A percentile compares a stretch with the other conserved stretches of the same genome.
Evolutionary conservation across 2,888 invertebrate genomes (phyloP).

Genomic region (Eupithecia subfuscata): DNA sequence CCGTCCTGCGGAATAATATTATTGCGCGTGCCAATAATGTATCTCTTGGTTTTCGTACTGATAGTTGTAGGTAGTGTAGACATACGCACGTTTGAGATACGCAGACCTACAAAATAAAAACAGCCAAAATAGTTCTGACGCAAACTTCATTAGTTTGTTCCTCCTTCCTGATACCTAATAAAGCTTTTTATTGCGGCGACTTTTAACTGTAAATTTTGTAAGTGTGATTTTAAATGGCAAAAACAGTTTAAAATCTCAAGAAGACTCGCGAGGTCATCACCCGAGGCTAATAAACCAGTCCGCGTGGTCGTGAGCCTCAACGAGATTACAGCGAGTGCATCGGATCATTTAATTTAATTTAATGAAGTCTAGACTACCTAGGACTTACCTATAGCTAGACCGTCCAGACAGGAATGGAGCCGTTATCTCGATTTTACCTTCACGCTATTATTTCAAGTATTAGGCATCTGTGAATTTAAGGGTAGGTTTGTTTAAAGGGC

Average conservation of each 20-base stretch:
- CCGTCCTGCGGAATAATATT: too few relatives aligned
- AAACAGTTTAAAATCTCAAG: background rate
- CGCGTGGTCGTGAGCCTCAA: background rate
- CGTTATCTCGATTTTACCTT: background rate
- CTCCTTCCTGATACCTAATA: background rate
- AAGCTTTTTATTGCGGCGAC: background rate
- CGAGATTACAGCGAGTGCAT: background rate
- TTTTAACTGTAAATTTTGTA: background rate
- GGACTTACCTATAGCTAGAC: background rate
- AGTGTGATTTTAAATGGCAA: background rate
- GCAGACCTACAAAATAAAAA: background rate
- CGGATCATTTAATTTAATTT: slow-evolving; percentile 3
- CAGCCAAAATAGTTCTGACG: too few relatives aligned
- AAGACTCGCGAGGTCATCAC: background rate
- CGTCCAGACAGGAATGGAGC: background rate
- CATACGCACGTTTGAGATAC: background rate
- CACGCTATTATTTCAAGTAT: background rate
- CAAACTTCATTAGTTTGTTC: background rate
- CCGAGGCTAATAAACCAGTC: background rate
- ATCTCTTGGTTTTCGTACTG: too few relatives aligned
- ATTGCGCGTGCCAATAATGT: too few relatives aligned
- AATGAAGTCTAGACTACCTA: slow-evolving; percentile 1
- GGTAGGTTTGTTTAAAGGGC: background rate
- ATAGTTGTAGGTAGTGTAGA: background rate
- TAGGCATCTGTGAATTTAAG: background rate